These are phyloP conservation scores for Schmidtea mediterranea DNA, from an alignment of 1,140 invertebrate genomes.

Conservation along the genomic window DNA sequence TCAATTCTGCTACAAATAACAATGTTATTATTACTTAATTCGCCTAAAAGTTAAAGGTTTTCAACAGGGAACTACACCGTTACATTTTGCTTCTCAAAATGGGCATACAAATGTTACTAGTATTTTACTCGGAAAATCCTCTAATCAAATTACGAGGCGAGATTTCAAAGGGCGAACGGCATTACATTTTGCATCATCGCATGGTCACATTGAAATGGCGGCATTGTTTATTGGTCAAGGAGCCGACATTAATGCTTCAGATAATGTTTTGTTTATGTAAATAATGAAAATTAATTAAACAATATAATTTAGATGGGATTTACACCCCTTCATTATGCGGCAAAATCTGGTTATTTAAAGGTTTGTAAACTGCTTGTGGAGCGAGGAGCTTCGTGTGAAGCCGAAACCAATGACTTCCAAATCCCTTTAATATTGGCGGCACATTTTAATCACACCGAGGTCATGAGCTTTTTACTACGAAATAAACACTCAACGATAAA, in stretches of 20 bases:
- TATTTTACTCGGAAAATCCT: conserved; percentile 36
- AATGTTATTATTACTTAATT: conserved; percentile 37
- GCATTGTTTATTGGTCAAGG: conserved; percentile 76
- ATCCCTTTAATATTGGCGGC: conserved; percentile 75
- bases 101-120: conserved; percentile 35
- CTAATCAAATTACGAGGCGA: conserved; percentile 59
- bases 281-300: conserved; percentile 2
- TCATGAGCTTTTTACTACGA: conserved; percentile 7
- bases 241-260: conserved; percentile 53
- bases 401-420: conserved; percentile 42
- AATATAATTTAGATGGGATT: neutral
- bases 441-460: neutral
- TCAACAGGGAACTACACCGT: conserved; percentile 54
- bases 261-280: conserved; percentile 2
- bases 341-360: conserved; percentile 60
- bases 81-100: conserved; percentile 77
- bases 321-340: conserved; percentile 67
- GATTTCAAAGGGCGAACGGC: conserved; percentile 79
- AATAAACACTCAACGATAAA: neutral
- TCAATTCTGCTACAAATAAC: conserved; percentile 77
- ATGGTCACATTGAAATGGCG: conserved; percentile 88
- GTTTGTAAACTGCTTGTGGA: conserved; percentile 69
- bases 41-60: no score
- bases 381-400: conserved; percentile 68
- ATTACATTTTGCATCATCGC: conserved; percentile 70